Conservation (phyloP, 2,113 vertebrate genomes). For the Festucalex cinctus region DNA sequence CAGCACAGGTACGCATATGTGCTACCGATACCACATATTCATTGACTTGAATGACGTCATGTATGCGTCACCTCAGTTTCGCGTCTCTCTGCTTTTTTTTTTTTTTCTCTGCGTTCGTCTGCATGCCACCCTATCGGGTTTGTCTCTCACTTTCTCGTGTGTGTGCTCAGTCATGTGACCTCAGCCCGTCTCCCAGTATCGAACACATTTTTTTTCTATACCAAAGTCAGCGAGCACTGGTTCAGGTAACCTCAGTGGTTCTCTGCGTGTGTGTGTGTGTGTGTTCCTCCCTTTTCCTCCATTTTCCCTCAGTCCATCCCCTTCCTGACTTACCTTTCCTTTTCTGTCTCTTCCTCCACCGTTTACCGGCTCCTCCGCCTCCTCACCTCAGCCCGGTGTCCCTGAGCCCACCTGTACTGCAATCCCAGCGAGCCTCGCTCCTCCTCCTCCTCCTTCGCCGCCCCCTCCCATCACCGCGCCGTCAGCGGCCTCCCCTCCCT, state of each 20-base stretch:
- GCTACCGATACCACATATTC: background rate
- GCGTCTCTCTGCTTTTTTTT: constrained; percentile 11
- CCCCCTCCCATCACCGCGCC: constrained; percentile 54
- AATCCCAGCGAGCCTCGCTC: constrained; percentile 37
- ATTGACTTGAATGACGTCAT: background rate
- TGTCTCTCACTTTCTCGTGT: constrained; percentile 4
- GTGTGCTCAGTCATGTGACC: constrained; percentile 49
- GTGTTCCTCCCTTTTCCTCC: constrained; percentile 55
- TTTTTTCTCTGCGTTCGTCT: constrained; percentile 16
- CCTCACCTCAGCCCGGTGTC: constrained; percentile 51
- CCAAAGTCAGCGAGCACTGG: constrained; percentile 35
- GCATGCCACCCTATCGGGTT: constrained; percentile 48
- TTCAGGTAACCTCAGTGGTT: background rate
- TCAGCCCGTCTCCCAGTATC: constrained; percentile 59
- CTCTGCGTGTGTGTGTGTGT: background rate
- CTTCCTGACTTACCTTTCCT: constrained; percentile 12
- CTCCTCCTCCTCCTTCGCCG: constrained; percentile 33
- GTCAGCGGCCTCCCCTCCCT: constrained; percentile 49
- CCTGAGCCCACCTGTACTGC: constrained; percentile 34
- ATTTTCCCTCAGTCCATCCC: constrained; percentile 18
- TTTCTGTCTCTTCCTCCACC: constrained; percentile 19
- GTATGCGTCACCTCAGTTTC: constrained; percentile 4
- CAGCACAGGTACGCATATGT: constrained; percentile 59
- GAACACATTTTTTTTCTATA: constrained; percentile 65
- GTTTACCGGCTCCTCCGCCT: constrained; percentile 12